Conservation (phyloP, 2,888 invertebrate genomes). For the Lepidochrysops patricia region DNA sequence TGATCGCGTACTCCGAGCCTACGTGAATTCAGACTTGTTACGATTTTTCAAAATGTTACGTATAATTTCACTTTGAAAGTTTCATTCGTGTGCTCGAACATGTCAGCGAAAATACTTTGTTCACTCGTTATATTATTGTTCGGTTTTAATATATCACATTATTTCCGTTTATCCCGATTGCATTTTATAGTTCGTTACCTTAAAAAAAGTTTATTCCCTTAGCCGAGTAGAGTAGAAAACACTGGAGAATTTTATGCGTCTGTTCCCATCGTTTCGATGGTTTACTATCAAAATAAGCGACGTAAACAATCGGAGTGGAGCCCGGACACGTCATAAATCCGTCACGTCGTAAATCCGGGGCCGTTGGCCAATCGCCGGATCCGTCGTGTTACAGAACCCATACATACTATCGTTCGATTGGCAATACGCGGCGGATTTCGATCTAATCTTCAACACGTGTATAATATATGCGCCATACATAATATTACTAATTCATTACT, state of each 20-base stretch:
- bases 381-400: constrained; percentile 66
- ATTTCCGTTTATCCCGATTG: too few species aligned
- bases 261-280: not conserved
- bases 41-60: not conserved
- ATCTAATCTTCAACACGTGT: too few species aligned
- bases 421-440: too few species aligned
- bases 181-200: too few species aligned
- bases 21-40: not conserved
- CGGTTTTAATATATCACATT: too few species aligned
- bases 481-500: too few species aligned
- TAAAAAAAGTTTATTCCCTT: too few species aligned
- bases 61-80: not conserved
- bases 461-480: too few species aligned
- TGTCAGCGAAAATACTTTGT: not conserved
- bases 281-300: not conserved
- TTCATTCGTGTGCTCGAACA: too few species aligned
- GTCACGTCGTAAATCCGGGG: constrained; percentile 46
- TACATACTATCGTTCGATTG: too few species aligned
- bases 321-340: constrained; percentile 9
- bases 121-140: too few species aligned
- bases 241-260: not conserved
- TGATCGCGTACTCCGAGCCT: constrained; percentile 1
- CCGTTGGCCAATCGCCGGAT: constrained; percentile 25
- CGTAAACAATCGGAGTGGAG: not conserved
- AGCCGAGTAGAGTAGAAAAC: too few species aligned